These are phyloP conservation scores for Craterocephalus amniculus DNA, from an alignment of 2,797 vertebrate genomes.

Conservation along the genomic window DNA sequence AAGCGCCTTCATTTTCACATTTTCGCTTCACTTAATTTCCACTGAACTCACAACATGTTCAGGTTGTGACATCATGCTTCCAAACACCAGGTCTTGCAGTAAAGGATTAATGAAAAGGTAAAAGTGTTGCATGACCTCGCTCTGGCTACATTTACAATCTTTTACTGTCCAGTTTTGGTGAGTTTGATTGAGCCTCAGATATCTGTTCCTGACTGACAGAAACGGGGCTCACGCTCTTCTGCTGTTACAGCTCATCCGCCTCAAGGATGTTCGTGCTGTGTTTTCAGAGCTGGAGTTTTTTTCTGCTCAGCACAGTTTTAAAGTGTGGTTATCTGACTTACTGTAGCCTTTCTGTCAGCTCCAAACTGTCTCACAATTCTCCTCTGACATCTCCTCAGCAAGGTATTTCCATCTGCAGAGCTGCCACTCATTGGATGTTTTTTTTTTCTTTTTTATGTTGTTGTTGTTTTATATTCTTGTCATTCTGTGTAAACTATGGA, in stretches of 20 bases:
- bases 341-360: neutral
- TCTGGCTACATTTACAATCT: neutral
- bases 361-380: neutral
- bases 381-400: conserved; percentile 3
- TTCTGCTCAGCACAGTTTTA: neutral
- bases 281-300: neutral
- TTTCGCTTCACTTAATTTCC: no score
- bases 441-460: neutral
- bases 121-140: neutral
- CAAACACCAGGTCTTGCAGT: no score
- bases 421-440: neutral
- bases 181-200: neutral
- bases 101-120: neutral
- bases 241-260: neutral
- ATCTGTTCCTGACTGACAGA: neutral
- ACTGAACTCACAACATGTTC: no score
- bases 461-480: neutral
- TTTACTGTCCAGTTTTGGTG: neutral
- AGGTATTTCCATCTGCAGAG: neutral
- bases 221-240: neutral
- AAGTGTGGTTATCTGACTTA: conserved; percentile 5
- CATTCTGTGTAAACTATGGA: neutral
- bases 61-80: no score
- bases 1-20: no score
- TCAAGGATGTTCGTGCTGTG: neutral